Base-by-base conservation (phyloP, 2,113 vertebrate species). In the Odocoileus hemionus region DNA sequence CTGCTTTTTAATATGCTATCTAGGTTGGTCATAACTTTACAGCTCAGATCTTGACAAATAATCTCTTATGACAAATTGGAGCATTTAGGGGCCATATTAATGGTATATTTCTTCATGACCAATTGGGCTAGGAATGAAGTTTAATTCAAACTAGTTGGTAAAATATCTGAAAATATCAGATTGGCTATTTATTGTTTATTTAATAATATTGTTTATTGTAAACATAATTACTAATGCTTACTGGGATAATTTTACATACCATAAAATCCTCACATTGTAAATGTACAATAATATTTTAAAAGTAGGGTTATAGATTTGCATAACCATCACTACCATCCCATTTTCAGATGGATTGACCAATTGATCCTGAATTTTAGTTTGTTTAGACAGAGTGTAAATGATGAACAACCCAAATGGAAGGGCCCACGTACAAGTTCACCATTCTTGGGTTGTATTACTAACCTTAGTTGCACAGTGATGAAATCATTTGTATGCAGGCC, bases 61-160 rank as follows among this genome's bases (percentile, higher is more conserved):
- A 79, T 92, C 95, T 78, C 83, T 82, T 93, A 43, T n/a, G 50
- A 89, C 28, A 95, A 97, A 67, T 23, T 93, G 57, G 21, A 33
- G 1, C 33, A 91, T 28, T 88, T 60, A 79, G 28, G n/a, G 25
- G 26, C 3, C 39, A 47, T n/a, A 84, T 85, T 86, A 86, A 86
- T 93, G 36, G 16, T 12, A 64, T 83, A 79, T 78, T 94, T 96
- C 30, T 95, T 95, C 50, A 64, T 89, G 36, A 91, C 26, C 36
- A 1, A 36, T 50, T 43, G 47, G 7, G 15, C 14, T 82, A 9
- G 19, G 23, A 30, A 67, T 80, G 54, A 89, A 87, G 43, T 86
- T 91, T 92, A 91, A 70, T 84, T 97, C 43, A 86, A 95, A 90
- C 10, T 47, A 52, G 2, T 67, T 78, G 39, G 47, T 36, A 55